phyloP scores from a whole-genome alignment of 1,140 invertebrate species.

The Melipona quadrifasciata region DNA sequence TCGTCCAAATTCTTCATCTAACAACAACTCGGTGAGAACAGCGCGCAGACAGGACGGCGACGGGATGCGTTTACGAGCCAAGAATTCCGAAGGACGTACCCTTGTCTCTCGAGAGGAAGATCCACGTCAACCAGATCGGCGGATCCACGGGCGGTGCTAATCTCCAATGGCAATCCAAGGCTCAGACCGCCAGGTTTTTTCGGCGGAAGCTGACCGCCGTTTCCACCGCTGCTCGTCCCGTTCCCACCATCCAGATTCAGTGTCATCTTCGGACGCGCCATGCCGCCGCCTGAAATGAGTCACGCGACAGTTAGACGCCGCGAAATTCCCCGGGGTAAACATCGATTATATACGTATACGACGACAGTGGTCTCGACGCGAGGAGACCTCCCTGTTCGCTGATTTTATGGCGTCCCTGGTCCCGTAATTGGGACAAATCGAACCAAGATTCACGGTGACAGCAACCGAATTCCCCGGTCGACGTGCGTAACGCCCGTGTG shows the following conservation, averaged over 20 bases:
- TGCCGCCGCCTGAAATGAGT: conserved; percentile 77
- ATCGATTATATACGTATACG: conserved; percentile 53
- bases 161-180: conserved; percentile 84
- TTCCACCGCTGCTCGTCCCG: conserved; percentile 40
- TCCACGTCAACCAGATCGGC: conserved; percentile 90
- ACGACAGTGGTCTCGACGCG: conserved; percentile 1
- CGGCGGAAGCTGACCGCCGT: conserved; percentile 63
- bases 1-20: not conserved
- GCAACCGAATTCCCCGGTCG: not conserved
- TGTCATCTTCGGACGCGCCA: conserved; percentile 86
- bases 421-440: conserved; percentile 46
- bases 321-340: conserved; percentile 60
- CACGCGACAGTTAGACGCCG: conserved; percentile 72
- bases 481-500: not conserved
- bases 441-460: conserved; percentile 38
- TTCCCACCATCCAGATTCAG: conserved; percentile 86
- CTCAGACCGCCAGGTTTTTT: conserved; percentile 80
- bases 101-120: conserved; percentile 92
- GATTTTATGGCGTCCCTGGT: conserved; percentile 28
- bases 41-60: not conserved
- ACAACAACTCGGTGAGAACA: not conserved
- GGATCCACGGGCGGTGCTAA: conserved; percentile 82
- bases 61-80: not conserved
- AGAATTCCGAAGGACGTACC: conserved; percentile 82
- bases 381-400: not conserved